phyloP scores from a whole-genome alignment of 2,888 invertebrate species.

The Scotopteryx bipunctaria region DNA sequence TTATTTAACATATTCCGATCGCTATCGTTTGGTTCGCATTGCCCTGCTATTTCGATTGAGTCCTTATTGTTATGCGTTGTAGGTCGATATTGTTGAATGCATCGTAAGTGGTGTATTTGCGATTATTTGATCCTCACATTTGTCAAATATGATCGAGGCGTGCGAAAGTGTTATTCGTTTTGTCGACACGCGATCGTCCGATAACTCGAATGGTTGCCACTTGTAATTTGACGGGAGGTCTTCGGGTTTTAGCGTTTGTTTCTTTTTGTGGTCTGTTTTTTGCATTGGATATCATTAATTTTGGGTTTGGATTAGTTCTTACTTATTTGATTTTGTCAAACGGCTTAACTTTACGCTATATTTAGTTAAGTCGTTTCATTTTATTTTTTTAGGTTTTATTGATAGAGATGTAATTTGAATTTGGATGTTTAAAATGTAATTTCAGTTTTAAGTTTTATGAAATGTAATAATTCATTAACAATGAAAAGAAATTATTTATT shows the following conservation, averaged over 20 bases:
- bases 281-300: slow-evolving; percentile 27
- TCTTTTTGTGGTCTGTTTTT: slow-evolving; percentile 39
- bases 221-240: slow-evolving; percentile 73
- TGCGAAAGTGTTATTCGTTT: slow-evolving; percentile 70
- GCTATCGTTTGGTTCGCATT: slow-evolving; percentile 48
- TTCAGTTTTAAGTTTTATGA: not conserved
- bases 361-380: not conserved
- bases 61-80: slow-evolving; percentile 45
- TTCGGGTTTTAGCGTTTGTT: slow-evolving; percentile 50
- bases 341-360: not conserved
- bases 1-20: slow-evolving; percentile 58
- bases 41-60: slow-evolving; percentile 37
- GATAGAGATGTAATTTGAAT: not conserved
- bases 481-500: slow-evolving; percentile 33
- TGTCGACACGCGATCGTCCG: slow-evolving; percentile 71
- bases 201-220: slow-evolving; percentile 66
- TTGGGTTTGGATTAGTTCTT: slow-evolving; percentile 8
- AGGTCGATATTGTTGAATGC: slow-evolving; percentile 44
- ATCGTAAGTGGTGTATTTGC: slow-evolving; percentile 48
- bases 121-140: slow-evolving; percentile 67
- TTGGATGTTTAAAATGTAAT: not conserved
- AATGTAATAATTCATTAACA: slow-evolving; percentile 5
- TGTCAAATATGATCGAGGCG: slow-evolving; percentile 70
- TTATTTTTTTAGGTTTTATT: not conserved
- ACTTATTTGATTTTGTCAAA: slow-evolving; percentile 4